Evolutionary conservation across 2,888 invertebrate genomes (phyloP).

Genomic region (Eugnorisma glareosa): DNA sequence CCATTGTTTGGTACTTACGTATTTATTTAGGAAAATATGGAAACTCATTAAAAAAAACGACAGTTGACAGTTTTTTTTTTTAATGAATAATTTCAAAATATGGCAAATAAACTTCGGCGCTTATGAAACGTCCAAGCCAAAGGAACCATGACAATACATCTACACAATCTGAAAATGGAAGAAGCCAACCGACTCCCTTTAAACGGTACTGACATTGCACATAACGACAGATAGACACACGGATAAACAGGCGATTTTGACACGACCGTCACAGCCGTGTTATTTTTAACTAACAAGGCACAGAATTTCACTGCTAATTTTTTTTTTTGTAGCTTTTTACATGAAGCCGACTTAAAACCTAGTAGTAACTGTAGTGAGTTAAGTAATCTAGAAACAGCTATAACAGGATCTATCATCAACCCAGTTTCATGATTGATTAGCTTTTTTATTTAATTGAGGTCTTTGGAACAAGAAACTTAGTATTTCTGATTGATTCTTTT

Average conservation of each 20-base stretch:
- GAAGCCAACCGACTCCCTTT: background rate
- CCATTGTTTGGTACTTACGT: conserved; percentile 77
- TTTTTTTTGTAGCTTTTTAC: background rate
- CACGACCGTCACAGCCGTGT: background rate
- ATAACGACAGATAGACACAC: background rate
- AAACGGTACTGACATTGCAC: background rate
- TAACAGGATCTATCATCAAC: conserved; percentile 15
- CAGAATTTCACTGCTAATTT: background rate
- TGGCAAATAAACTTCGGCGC: background rate
- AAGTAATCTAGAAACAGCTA: conserved; percentile 26
- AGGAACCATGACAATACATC: background rate
- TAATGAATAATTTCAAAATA: background rate
- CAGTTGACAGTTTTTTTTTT: background rate
- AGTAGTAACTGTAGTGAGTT: background rate
- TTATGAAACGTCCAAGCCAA: background rate
- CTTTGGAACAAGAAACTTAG: conserved; percentile 28
- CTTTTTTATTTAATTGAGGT: conserved; percentile 33
- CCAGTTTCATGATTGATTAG: conserved; percentile 25
- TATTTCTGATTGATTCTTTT: conserved; percentile 47
- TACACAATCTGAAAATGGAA: background rate
- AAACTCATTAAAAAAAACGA: background rate
- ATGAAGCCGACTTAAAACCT: background rate
- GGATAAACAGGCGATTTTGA: background rate
- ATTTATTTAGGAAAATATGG: background rate
- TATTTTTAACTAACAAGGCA: background rate